Base-by-base conservation (phyloP, 2,888 invertebrate genomes). In the Yponomeuta cagnagella region DNA sequence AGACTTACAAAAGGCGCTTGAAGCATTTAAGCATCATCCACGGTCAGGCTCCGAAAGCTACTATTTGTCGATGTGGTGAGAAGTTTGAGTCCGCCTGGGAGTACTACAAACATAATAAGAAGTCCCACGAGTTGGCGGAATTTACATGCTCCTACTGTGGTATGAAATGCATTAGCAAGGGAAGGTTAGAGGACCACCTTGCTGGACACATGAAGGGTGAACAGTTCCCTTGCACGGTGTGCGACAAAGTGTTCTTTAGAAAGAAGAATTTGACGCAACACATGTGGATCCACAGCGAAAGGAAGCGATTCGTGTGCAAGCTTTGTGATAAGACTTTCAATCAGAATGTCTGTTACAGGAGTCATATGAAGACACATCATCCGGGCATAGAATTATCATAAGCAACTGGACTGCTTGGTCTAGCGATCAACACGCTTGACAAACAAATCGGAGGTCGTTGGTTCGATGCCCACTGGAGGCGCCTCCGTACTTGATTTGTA, bases 221-320 rank as follows among this genome's bases (percentile, higher is more conserved):
- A 30, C n/a, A 30, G 33, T 65, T 65, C 33, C 8, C 23, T 31
- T 65, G 65, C 31, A 9, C 30, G 4, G 65, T 65, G 9, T 65
- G 65, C 30, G 12, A 30, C 30, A 65, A 65, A 31, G n/a, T 33
- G 33, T 65, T 70, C n/a, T 15, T 12, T 48, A 23, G 65, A 10
- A 74, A 71, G 63, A 33, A 33, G 10, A 58, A 48, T 63, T 33
- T 69, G 31, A 15, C 31, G 37, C 30, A 33, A 58, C 69, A 69
- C 63, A 69, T 63, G 69, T 58, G 63, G 69, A 63, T 33, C n/a
- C 69, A 69, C 37, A 33, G 31, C 63, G 63, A 63, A 5, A 10
- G 4, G 23, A 63, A 48, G 33, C 30, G 63, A 4, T 69, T 69
- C 15, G 5, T 58, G 12, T 58, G 52, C 52, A 58, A 58, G 15